Conservation (phyloP, 2,113 vertebrate species). For the Cyanoderma ruficeps region DNA sequence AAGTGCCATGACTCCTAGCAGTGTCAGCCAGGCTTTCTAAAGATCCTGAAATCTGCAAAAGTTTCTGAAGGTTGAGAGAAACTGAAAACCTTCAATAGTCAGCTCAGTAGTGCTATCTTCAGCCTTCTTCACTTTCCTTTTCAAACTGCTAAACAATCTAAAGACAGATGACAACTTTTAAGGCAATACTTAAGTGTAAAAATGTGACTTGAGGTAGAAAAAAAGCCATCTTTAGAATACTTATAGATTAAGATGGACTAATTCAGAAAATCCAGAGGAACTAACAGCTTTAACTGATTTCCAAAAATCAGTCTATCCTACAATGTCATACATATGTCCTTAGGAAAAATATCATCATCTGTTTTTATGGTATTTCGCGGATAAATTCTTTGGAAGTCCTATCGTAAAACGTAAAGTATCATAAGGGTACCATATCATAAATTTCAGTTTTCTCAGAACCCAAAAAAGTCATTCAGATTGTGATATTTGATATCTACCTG, state of each 20-base stretch:
- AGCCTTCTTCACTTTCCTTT: neutral
- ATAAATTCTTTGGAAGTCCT: neutral
- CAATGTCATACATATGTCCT: neutral
- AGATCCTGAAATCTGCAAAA: neutral
- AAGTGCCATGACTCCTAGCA: neutral
- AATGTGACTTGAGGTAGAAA: neutral
- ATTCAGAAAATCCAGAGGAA: neutral
- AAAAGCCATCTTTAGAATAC: neutral
- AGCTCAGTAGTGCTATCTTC: neutral
- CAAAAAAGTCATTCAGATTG: neutral
- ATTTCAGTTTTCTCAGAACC: neutral
- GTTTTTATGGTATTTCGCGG: neutral
- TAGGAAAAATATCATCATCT: neutral
- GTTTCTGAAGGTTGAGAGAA: neutral
- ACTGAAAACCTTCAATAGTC: neutral
- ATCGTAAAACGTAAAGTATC: neutral
- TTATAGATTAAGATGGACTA: neutral
- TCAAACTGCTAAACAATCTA: neutral
- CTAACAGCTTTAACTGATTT: neutral
- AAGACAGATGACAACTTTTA: neutral
- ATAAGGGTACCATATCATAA: neutral
- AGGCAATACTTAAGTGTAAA: neutral
- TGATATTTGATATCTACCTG: neutral
- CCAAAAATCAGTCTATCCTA: neutral
- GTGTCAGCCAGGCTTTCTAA: neutral